Evolutionary conservation across 2,797 vertebrate species (phyloP).

Genomic region (Chelonia mydas): DNA sequence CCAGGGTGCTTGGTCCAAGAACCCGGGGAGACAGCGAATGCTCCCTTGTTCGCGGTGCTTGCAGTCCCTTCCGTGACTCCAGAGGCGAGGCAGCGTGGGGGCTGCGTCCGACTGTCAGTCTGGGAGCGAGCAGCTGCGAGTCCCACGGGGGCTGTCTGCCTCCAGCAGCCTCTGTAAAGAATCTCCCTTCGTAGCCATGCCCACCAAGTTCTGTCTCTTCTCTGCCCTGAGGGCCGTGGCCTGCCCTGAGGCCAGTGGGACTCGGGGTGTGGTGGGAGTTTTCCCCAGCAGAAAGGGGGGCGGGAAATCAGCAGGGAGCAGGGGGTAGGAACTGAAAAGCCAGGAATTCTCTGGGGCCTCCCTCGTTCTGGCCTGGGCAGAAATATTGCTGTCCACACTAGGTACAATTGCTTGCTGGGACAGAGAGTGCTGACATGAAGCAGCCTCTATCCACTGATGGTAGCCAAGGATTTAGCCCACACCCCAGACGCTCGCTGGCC

Average conservation of each 20-base stretch:
- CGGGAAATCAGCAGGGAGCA: too few relatives aligned
- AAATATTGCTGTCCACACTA: neutral
- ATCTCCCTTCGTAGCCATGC: neutral
- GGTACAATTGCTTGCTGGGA: neutral
- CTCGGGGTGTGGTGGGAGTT: neutral
- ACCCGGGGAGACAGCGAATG: neutral
- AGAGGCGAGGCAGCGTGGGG: neutral
- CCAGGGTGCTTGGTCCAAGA: neutral
- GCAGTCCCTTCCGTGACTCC: neutral
- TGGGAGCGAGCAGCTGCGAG: neutral
- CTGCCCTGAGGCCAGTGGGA: neutral
- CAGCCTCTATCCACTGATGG: neutral
- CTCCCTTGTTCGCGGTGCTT: neutral
- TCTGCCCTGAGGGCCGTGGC: neutral
- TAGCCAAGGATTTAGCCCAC: neutral
- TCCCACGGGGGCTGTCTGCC: neutral
- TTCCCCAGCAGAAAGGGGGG: neutral
- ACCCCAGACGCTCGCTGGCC: neutral
- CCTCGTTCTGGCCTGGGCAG: neutral
- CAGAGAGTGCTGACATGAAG: neutral
- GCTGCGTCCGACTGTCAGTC: neutral
- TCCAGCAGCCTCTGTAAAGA: neutral
- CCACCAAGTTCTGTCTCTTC: neutral
- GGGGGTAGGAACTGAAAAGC: neutral
- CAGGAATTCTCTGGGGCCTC: neutral